These are phyloP conservation scores for Leucophenga varia DNA, from an alignment of 1,140 invertebrate genomes.

Conservation along the genomic window DNA sequence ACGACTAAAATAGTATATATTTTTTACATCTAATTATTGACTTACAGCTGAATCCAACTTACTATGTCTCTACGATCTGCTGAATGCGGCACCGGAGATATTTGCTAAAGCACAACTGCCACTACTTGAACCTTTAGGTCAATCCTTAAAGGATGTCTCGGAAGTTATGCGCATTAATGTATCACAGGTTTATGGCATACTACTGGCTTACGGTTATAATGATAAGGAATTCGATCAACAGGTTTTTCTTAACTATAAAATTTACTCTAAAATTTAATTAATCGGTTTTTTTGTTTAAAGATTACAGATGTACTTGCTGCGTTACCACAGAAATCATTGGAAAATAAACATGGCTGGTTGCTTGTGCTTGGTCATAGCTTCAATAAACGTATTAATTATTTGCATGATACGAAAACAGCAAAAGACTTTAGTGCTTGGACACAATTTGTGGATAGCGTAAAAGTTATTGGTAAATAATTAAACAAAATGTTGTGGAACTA, in stretches of 20 bases:
- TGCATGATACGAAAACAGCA: slow-evolving; percentile 13
- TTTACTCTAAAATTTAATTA: background rate
- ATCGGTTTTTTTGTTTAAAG: slow-evolving; percentile 6
- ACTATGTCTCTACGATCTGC: slow-evolving; percentile 45
- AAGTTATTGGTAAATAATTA: slow-evolving; percentile 33
- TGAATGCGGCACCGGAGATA: slow-evolving; percentile 45
- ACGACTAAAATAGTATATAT: background rate
- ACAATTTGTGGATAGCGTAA: slow-evolving; percentile 42
- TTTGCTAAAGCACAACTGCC: slow-evolving; percentile 42
- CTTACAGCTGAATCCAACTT: slow-evolving; percentile 40
- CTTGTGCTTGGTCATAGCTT: slow-evolving; percentile 47
- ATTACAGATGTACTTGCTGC: slow-evolving; percentile 33
- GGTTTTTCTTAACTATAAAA: background rate
- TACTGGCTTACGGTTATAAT: slow-evolving; percentile 41
- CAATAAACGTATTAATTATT: slow-evolving; percentile 35
- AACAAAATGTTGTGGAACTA: background rate
- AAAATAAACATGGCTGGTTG: slow-evolving; percentile 51
- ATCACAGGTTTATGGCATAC: slow-evolving; percentile 46
- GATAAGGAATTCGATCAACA: slow-evolving; percentile 43
- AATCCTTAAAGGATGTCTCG: slow-evolving; percentile 50
- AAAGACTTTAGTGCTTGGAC: slow-evolving; percentile 34
- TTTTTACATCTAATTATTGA: too few species aligned
- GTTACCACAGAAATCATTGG: slow-evolving; percentile 40
- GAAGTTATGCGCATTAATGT: slow-evolving; percentile 47
- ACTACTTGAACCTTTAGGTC: slow-evolving; percentile 37